These are phyloP conservation scores for Ectemnius cavifrons DNA, from an alignment of 2,888 invertebrate species.

Conservation along the genomic window DNA sequence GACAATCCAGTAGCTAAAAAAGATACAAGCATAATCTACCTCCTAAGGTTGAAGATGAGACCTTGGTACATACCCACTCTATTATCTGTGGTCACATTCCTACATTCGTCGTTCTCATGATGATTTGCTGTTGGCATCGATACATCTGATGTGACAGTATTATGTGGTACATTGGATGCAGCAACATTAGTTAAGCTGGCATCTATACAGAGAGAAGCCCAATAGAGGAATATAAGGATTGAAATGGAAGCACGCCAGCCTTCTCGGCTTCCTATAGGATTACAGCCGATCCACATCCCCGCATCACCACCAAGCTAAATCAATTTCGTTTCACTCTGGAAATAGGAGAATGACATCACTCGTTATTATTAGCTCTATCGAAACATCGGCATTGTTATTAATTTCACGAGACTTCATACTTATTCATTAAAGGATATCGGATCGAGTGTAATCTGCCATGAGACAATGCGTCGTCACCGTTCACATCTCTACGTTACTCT, in stretches of 20 bases:
- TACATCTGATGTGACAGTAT: constrained; percentile 71
- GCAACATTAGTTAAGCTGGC: constrained; percentile 74
- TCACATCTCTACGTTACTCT: constrained; percentile 56
- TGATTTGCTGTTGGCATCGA: constrained; percentile 71
- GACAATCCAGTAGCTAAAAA: constrained; percentile 68
- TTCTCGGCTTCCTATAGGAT: constrained; percentile 73
- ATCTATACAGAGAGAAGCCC: constrained; percentile 67
- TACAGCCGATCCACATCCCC: constrained; percentile 77
- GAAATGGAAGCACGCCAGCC: constrained; percentile 72
- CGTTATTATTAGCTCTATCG: not conserved
- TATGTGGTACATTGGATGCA: constrained; percentile 72
- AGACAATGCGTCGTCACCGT: constrained; percentile 33
- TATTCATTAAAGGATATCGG: constrained; percentile 53
- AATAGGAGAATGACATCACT: constrained; percentile 14
- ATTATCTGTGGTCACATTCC: constrained; percentile 71
- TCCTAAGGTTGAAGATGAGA: not conserved
- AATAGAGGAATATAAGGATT: constrained; percentile 68
- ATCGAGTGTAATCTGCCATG: constrained; percentile 35
- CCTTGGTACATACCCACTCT: constrained; percentile 61
- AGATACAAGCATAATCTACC: constrained; percentile 23
- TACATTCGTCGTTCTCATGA: constrained; percentile 68
- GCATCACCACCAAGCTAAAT: constrained; percentile 72
- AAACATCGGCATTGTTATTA: not conserved
- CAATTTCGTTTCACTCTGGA: constrained; percentile 58
- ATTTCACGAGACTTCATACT: constrained; percentile 31